Percentiles rank a stretch among this genome's conserved stretches.
Conservation (phyloP, 2,113 vertebrate species). For the Entomyzon cyanotis region DNA sequence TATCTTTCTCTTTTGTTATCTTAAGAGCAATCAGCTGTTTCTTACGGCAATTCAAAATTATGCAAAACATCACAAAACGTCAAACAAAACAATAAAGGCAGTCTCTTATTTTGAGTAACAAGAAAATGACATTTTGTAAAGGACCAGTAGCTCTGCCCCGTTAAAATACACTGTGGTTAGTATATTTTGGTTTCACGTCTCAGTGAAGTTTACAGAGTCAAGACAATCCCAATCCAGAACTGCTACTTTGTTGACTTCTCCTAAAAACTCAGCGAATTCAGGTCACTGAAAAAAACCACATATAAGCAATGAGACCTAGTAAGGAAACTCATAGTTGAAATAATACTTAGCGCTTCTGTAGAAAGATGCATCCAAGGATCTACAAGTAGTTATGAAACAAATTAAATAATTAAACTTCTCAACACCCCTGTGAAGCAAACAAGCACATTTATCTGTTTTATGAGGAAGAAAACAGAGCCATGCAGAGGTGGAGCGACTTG, state of each 20-base stretch:
- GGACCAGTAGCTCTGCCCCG: background rate
- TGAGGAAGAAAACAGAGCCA: slow-evolving; percentile 1
- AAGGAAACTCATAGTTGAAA: background rate
- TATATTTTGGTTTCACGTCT: background rate
- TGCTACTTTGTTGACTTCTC: background rate
- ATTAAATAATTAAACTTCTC: slow-evolving; percentile 49
- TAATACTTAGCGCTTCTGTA: slow-evolving; percentile 1
- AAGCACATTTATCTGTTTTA: slow-evolving; percentile 39
- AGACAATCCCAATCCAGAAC: background rate
- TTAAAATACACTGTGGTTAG: background rate
- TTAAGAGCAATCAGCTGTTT: background rate
- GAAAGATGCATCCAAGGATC: background rate
- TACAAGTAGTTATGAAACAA: slow-evolving; percentile 24
- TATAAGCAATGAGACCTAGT: background rate
- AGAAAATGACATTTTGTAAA: background rate
- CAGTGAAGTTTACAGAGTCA: background rate
- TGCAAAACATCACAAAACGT: background rate
- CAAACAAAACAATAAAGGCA: background rate
- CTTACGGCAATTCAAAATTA: background rate
- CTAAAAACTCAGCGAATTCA: background rate
- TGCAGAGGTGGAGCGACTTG: slow-evolving; percentile 28
- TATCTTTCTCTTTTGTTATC: background rate
- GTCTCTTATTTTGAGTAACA: background rate
- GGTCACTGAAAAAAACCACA: background rate
- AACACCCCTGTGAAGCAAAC: slow-evolving; percentile 16